Evolutionary conservation across 2,888 invertebrate species (phyloP).

Genomic region (Tiliacea citrago): DNA sequence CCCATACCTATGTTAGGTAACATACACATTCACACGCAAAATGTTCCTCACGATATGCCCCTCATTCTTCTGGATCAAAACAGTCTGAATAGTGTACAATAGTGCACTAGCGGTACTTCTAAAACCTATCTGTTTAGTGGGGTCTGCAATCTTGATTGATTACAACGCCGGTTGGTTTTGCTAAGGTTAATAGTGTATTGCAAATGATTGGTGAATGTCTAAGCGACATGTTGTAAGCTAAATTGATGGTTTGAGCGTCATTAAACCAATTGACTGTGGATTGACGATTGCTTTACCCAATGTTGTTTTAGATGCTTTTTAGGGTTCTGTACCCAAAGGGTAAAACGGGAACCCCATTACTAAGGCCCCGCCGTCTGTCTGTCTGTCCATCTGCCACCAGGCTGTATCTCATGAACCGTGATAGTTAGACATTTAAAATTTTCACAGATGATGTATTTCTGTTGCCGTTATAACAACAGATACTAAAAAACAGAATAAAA

Average conservation of each 20-base stretch:
- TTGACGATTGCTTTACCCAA: constrained; percentile 1
- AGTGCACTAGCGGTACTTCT: not conserved
- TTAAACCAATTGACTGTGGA: constrained; percentile 1
- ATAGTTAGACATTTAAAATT: too few relatives aligned
- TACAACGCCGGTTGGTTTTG: constrained; percentile 19
- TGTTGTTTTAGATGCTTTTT: not conserved
- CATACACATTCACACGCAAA: too few relatives aligned
- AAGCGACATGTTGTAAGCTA: constrained; percentile 36
- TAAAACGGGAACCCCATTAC: too few relatives aligned
- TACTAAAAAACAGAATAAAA: too few relatives aligned
- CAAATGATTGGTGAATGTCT: constrained; percentile 40
- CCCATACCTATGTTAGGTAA: not conserved
- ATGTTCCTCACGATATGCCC: not conserved
- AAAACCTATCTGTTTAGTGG: not conserved
- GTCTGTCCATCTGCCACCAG: too few relatives aligned
- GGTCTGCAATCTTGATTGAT: constrained; percentile 35
- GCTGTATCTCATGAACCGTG: too few relatives aligned
- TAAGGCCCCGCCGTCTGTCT: too few relatives aligned
- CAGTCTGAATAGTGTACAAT: not conserved
- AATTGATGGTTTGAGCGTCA: constrained; percentile 23
- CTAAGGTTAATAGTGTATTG: constrained; percentile 37
- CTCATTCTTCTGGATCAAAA: not conserved
- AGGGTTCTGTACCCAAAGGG: too few relatives aligned
- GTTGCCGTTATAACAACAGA: too few relatives aligned
- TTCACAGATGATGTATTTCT: too few relatives aligned